Evolutionary conservation across 1,140 invertebrate species (phyloP).

Genomic region (Trachymyrmex cornetzi): DNA sequence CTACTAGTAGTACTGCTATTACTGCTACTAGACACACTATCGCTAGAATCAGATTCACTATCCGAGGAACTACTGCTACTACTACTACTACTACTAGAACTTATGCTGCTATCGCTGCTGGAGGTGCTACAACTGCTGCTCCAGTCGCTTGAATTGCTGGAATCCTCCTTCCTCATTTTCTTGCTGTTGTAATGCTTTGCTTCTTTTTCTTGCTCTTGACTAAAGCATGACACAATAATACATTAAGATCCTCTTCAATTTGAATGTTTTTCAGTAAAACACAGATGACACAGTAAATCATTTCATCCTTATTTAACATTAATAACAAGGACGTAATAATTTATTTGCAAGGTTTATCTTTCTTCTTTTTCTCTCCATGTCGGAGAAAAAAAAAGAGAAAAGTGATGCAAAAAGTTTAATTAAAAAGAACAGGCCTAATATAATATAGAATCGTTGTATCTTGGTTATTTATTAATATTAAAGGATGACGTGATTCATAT

Average conservation of each 20-base stretch:
- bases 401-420: too few species aligned
- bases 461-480: too few species aligned
- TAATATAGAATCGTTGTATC: too few species aligned
- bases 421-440: too few species aligned
- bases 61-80: slow-evolving; percentile 75
- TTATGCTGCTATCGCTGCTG: slow-evolving; percentile 65
- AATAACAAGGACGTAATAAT: too few species aligned
- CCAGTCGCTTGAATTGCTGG: slow-evolving; percentile 71
- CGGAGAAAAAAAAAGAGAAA: too few species aligned
- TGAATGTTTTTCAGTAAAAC: too few species aligned
- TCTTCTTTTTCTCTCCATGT: too few species aligned
- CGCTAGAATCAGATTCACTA: slow-evolving; percentile 77
- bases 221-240: slow-evolving; percentile 22
- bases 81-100: slow-evolving; percentile 74
- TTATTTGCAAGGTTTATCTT: too few species aligned
- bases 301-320: too few species aligned
- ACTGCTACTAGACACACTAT: slow-evolving; percentile 75
- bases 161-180: slow-evolving; percentile 71
- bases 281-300: too few species aligned
- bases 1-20: slow-evolving; percentile 72
- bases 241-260: background rate
- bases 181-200: slow-evolving; percentile 67
- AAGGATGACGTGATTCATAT: too few species aligned
- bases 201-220: slow-evolving; percentile 67
- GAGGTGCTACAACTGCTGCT: slow-evolving; percentile 65